Evolutionary conservation across 30 jellyfish, hydroid and myxozoan genomes (phyloP).

Genomic region (Rhopilema esculentum): DNA sequence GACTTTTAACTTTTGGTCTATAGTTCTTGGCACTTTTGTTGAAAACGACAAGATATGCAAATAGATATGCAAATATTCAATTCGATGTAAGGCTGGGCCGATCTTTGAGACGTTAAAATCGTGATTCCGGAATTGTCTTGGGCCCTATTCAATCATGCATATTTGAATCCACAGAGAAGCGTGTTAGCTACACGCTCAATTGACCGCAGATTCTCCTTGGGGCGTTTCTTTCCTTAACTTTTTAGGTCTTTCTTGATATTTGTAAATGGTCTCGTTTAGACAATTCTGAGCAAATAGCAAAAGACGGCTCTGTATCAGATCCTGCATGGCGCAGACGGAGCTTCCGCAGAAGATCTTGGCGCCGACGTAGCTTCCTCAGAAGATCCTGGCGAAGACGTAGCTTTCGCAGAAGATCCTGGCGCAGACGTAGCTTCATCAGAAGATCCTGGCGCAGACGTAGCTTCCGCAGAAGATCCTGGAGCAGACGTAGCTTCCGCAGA

Average conservation of each 20-base stretch:
- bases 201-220: no score
- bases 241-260: background rate
- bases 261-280: background rate
- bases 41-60: no score
- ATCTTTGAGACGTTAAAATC: no score
- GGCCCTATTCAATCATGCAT: no score
- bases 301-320: background rate
- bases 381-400: background rate
- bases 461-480: background rate
- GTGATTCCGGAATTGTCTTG: no score
- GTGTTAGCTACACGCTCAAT: no score
- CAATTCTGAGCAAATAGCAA: background rate
- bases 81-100: no score
- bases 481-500: no score
- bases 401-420: background rate
- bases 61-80: no score
- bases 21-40: no score
- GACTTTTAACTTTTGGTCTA: no score
- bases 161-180: no score
- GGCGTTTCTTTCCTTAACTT: background rate
- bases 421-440: background rate
- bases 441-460: conserved; percentile 2
- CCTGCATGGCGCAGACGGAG: background rate
- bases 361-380: background rate
- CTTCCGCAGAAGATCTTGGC: background rate